Evolutionary conservation across 2,888 invertebrate genomes (phyloP), one percentile per base, ranked within the genome.

Genomic region (Alcis repandata): DNA sequence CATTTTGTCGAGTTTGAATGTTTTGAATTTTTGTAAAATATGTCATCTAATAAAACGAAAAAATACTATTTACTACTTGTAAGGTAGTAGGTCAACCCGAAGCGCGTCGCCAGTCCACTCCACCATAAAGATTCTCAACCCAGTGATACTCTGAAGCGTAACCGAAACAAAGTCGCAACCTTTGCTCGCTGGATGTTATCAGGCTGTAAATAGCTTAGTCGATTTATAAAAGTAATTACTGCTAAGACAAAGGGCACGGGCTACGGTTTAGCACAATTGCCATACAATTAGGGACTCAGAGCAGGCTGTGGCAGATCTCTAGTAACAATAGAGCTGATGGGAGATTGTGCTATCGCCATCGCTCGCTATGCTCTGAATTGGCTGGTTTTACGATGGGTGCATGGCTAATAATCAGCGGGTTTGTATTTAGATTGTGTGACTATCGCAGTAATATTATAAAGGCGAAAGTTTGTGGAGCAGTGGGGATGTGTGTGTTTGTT

Each of bases 141-240:
- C 49, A 65, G 54, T 27, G 61, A 59, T 62, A 60, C 60, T 70
- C 73, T 76, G 74, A 75, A 82, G 82, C 87, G 79, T 83, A 77
- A 85, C 84, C 74, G 76, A 78, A 79, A 83, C 83, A 82, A 84
- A 82, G 82, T 87, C 82, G 74, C 79, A 87, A 86, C 86, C 87
- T 88, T 86, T 84, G 80, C 78, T 72, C 74, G 82, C 69, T 67
- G 63, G 79, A 84, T 84, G 69, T 60, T 83, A 87, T 87, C 87
- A 52, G 69, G 82, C 85, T 86, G 87, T 85, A 86, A 85, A 88
- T 88, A 84, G 87, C 83, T 86, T 82, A 86, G 84, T 83, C 78
- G 83, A 83, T 85, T 83, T 86, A 87, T 87, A 87, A 86, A 86
- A 85, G 88, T 85, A 87, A 88, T 89, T 88, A 88, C 82, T 68